These are phyloP conservation scores for Drosophila auraria DNA, from an alignment of 1,140 invertebrate species.

Conservation along the genomic window DNA sequence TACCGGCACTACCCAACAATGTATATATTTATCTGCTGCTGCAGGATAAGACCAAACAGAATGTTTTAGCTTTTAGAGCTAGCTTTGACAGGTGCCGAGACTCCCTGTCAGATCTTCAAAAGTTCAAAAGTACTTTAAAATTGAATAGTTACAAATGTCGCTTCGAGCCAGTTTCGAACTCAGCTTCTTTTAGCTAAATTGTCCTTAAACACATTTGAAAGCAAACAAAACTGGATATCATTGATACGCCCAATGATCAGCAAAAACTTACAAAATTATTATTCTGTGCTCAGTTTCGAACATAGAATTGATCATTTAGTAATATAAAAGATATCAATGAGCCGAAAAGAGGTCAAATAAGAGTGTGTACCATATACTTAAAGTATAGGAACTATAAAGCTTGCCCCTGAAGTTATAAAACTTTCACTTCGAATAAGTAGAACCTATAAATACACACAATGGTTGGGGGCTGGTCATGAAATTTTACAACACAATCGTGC, in stretches of 20 bases:
- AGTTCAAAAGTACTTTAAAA: no score
- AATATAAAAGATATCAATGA: background rate
- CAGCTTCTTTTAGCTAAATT: slow-evolving; percentile 11
- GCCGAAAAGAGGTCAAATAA: background rate
- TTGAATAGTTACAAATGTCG: background rate
- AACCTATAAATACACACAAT: slow-evolving; percentile 15
- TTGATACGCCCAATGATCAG: background rate
- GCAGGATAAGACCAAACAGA: no score
- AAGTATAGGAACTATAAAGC: slow-evolving; percentile 28
- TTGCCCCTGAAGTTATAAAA: slow-evolving; percentile 33
- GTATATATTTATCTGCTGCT: no score
- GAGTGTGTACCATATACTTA: background rate
- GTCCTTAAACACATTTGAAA: background rate
- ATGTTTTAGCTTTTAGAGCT: no score
- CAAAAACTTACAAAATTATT: slow-evolving; percentile 15
- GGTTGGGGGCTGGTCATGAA: slow-evolving; percentile 11
- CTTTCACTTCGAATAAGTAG: slow-evolving; percentile 6
- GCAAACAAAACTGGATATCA: slow-evolving; percentile 12
- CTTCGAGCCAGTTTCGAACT: background rate
- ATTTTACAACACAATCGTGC: slow-evolving; percentile 42
- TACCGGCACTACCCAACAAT: no score
- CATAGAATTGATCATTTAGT: background rate
- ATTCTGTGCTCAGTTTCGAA: slow-evolving; percentile 6
- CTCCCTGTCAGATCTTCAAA: no score
- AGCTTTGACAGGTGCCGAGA: no score